Conservation (phyloP, 2,113 vertebrate genomes). For the Ranitomeya imitator region DNA sequence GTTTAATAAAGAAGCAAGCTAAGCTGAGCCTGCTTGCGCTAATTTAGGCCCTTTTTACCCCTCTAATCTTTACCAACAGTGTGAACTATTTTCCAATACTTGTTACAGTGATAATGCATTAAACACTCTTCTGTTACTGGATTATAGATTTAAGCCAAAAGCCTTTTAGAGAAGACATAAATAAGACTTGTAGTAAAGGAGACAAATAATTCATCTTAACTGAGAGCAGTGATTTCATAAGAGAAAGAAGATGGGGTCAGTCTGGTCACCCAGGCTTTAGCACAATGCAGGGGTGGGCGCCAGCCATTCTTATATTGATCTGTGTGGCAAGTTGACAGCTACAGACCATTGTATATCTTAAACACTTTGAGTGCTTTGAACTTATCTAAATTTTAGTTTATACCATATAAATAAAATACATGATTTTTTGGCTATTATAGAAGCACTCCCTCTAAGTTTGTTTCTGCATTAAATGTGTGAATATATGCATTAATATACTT, state of each 20-base stretch:
- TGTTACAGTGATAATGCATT: not conserved
- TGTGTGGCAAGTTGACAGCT: not conserved
- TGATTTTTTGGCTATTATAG: not conserved
- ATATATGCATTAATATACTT: too few relatives aligned
- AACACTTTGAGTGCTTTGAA: not conserved
- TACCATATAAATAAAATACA: not conserved
- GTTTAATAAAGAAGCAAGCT: not conserved
- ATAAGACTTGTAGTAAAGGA: slow-evolving; percentile 14
- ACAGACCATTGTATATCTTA: not conserved
- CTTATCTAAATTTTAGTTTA: not conserved
- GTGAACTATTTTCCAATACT: not conserved
- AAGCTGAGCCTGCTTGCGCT: not conserved
- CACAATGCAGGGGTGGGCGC: not conserved
- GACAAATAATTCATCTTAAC: slow-evolving; percentile 17
- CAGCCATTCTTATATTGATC: slow-evolving; percentile 27
- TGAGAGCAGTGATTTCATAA: slow-evolving; percentile 9
- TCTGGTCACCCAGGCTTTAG: not conserved
- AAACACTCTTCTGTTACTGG: not conserved
- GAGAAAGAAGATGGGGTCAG: slow-evolving; percentile 9
- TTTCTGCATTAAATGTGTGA: too few relatives aligned
- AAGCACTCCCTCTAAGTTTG: too few relatives aligned
- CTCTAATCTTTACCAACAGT: not conserved
- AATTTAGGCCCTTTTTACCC: not conserved
- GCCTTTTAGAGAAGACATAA: slow-evolving; percentile 14
- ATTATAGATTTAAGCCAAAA: slow-evolving; percentile 1